These are phyloP conservation scores for Pristis pectinata DNA, from an alignment of 2,797 vertebrate species.

Conservation along the genomic window DNA sequence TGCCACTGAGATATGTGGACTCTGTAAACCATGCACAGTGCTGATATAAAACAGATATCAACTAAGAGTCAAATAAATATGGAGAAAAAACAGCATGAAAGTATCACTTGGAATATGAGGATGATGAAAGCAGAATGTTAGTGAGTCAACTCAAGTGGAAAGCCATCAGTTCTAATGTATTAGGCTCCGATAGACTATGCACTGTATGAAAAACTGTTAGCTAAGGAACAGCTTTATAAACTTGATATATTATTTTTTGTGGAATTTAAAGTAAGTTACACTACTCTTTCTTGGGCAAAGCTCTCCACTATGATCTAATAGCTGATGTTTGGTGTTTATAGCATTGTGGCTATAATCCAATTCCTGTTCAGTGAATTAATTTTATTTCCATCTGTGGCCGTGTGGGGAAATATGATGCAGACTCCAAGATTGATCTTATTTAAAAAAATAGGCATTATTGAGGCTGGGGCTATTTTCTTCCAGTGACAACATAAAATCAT, in stretches of 20 bases:
- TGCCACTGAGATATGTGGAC: background rate
- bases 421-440: background rate
- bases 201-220: background rate
- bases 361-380: conserved; percentile 6
- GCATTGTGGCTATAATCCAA: background rate
- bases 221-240: background rate
- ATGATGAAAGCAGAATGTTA: background rate
- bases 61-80: background rate
- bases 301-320: background rate
- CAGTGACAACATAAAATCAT: background rate
- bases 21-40: background rate
- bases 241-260: background rate
- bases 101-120: background rate
- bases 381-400: background rate
- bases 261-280: background rate
- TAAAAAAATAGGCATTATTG: background rate
- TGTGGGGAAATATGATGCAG: background rate
- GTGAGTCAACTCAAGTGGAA: background rate
- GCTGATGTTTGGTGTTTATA: conserved; percentile 2
- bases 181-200: background rate
- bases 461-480: background rate
- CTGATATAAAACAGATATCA: background rate
- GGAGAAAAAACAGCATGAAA: background rate
- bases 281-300: background rate
- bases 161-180: background rate